These are phyloP conservation scores for Venustoraphidia nigricollis DNA, from an alignment of 2,888 invertebrate genomes.

Conservation along the genomic window DNA sequence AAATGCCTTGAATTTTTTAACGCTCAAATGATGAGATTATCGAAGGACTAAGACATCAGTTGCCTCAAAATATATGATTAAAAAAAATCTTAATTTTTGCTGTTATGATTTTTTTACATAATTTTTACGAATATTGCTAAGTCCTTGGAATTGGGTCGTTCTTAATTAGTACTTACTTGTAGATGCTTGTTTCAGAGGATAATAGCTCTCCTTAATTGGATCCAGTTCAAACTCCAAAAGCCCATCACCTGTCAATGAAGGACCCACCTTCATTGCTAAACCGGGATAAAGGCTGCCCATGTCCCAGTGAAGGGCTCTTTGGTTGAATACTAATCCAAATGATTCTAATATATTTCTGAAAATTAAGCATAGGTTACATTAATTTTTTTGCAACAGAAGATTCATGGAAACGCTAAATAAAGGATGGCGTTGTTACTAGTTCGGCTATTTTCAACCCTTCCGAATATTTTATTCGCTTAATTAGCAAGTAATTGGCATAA, in stretches of 20 bases:
- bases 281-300: slow-evolving; percentile 60
- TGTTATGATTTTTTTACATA: no score
- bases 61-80: no score
- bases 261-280: slow-evolving; percentile 56
- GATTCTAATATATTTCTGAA: slow-evolving; percentile 49
- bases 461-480: no score
- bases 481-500: no score
- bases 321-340: slow-evolving; percentile 49
- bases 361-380: slow-evolving; percentile 3
- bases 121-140: background rate
- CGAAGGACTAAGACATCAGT: no score
- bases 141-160: background rate
- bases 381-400: no score
- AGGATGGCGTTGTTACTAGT: no score
- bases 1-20: no score
- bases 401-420: no score
- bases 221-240: slow-evolving; percentile 62
- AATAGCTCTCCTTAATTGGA: slow-evolving; percentile 32
- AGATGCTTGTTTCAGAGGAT: slow-evolving; percentile 38
- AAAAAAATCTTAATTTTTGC: no score
- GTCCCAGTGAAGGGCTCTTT: slow-evolving; percentile 60
- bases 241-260: slow-evolving; percentile 51
- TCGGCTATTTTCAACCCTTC: no score
- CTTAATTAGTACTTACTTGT: slow-evolving; percentile 33
- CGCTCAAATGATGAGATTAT: no score